Evolutionary conservation across 2,797 vertebrate species (phyloP).

Genomic region (Melanotaenia trifasciata): DNA sequence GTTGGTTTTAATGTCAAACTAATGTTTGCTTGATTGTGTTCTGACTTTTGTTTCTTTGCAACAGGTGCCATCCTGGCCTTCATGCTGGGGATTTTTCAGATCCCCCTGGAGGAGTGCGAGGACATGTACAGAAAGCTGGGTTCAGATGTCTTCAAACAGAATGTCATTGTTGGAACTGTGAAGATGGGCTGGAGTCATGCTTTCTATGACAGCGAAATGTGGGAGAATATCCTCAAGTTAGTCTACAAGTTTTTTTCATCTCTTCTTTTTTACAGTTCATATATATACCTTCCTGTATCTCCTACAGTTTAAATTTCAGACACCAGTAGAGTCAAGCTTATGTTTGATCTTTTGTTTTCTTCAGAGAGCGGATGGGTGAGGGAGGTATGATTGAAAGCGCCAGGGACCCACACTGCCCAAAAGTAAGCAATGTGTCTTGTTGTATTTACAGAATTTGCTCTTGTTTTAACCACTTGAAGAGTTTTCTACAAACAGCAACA

Average conservation of each 20-base stretch:
- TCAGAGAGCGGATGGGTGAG: constrained; percentile 93
- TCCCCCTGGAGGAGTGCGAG: constrained; percentile 94
- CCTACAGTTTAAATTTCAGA: not conserved
- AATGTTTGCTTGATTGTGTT: not conserved
- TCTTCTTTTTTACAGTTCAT: accelerated
- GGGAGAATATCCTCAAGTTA: constrained; percentile 97
- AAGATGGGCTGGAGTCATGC: constrained; percentile 99
- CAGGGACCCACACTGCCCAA: constrained; percentile 90
- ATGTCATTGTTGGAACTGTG: constrained; percentile 94
- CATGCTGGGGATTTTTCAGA: constrained; percentile 96
- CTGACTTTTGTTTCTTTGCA: constrained; percentile 22
- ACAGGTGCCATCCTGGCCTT: constrained; percentile 96
- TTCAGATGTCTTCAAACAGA: constrained; percentile 96
- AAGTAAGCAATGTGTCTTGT: constrained; percentile 80
- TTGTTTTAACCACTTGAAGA: not conserved
- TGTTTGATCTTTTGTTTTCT: constrained; percentile 24
- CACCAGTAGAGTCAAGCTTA: not conserved
- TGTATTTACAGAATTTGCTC: not conserved
- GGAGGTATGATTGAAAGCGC: constrained; percentile 93
- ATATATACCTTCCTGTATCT: not conserved
- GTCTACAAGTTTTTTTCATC: constrained; percentile 49
- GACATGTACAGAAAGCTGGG: constrained; percentile 94
- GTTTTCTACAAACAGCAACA: not conserved
- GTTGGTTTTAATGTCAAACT: not conserved
- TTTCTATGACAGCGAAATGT: constrained; percentile 95